phyloP scores from a whole-genome alignment of 2,113 vertebrate species.

The Tenrec ecaudatus region DNA sequence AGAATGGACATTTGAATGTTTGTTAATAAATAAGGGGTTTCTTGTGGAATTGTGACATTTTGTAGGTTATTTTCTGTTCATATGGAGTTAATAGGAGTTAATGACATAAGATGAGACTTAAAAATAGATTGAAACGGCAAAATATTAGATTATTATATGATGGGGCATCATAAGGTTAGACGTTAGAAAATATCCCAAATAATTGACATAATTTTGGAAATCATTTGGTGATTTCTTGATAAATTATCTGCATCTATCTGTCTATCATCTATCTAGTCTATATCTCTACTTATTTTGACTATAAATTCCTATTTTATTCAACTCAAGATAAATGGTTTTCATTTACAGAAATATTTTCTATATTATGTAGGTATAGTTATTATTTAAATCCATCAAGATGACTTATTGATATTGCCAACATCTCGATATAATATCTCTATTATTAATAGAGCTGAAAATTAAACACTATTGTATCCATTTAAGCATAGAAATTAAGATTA shows the following conservation, averaged over 20 bases:
- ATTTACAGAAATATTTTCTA: constrained; percentile 24
- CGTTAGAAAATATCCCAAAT: constrained; percentile 7
- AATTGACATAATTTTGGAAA: neutral
- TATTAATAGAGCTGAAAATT: constrained; percentile 26
- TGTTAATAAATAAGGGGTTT: constrained; percentile 47
- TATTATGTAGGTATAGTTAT: neutral
- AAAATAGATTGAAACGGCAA: neutral
- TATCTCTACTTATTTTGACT: neutral
- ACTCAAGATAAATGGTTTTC: neutral
- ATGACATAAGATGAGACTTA: neutral
- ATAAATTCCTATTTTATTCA: constrained; percentile 22
- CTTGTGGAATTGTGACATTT: neutral
- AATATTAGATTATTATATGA: neutral
- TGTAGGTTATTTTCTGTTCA: constrained; percentile 1
- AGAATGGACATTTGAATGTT: constrained; percentile 34
- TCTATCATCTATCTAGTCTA: neutral
- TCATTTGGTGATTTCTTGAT: neutral
- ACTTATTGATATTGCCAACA: neutral
- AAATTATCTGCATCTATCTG: neutral
- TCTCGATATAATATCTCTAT: neutral
- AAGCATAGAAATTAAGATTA: neutral
- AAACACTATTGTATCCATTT: neutral
- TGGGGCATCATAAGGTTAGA: neutral
- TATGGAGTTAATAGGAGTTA: neutral
- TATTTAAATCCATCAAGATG: neutral